A percentile compares a stretch with the other conserved stretches of the same genome.
These are phyloP conservation scores for Gouania willdenowi DNA, from an alignment of 2,797 vertebrate genomes.

Conservation along the genomic window DNA sequence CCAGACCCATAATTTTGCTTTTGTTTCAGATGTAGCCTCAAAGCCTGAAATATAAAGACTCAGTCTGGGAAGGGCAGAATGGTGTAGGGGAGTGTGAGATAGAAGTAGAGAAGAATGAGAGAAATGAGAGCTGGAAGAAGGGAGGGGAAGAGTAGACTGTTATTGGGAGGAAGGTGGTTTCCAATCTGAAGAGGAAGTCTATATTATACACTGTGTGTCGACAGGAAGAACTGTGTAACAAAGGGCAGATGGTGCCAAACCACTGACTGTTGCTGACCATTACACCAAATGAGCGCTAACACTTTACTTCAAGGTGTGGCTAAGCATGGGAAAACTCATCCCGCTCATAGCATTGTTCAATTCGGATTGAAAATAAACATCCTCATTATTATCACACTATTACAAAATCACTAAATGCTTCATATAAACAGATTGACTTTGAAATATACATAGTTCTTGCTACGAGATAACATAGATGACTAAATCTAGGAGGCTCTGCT, in stretches of 20 bases:
- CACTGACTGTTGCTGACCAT: constrained; percentile 68
- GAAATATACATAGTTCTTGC: no score
- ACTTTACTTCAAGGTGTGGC: no score
- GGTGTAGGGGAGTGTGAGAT: constrained; percentile 35
- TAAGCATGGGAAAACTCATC: no score
- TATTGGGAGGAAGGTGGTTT: constrained; percentile 55
- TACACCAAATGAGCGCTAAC: constrained; percentile 54
- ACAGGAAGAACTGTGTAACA: constrained; percentile 63
- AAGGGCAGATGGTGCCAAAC: constrained; percentile 55
- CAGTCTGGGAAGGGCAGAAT: constrained; percentile 71
- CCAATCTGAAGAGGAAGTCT: constrained; percentile 65
- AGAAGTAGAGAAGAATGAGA: constrained; percentile 38
- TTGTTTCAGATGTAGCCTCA: constrained; percentile 82
- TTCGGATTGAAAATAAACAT: no score
- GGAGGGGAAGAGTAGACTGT: constrained; percentile 25
- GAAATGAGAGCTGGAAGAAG: constrained; percentile 31
- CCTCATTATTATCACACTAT: no score
- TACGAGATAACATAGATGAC: no score
- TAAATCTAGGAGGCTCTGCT: no score
- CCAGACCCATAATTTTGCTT: constrained; percentile 85
- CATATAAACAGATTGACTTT: no score
- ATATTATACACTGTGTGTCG: constrained; percentile 63
- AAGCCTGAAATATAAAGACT: constrained; percentile 78
- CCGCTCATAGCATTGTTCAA: no score
- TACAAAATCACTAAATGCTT: no score